These are phyloP conservation scores for Dendrocincla tyrannina DNA, from an alignment of 2,797 vertebrate genomes.

Conservation along the genomic window DNA sequence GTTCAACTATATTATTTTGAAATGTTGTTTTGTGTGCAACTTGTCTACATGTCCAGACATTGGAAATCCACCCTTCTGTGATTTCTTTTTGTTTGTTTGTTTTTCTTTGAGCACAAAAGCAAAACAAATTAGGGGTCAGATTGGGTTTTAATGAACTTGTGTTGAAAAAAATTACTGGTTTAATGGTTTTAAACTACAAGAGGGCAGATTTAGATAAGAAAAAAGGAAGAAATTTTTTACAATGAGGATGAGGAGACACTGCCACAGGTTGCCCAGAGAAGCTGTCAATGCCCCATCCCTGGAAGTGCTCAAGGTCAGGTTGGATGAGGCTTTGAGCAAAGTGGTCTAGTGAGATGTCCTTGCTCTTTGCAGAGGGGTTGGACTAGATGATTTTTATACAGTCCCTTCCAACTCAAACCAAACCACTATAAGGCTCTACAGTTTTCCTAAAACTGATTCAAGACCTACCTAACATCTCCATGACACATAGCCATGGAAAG, in stretches of 20 bases:
- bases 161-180: neutral
- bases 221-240: neutral
- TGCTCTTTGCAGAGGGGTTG: neutral
- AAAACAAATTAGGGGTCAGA: neutral
- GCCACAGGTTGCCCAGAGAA: neutral
- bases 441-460: neutral
- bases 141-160: neutral
- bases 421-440: neutral
- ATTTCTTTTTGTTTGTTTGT: neutral
- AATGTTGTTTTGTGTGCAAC: neutral
- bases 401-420: neutral
- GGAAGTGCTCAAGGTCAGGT: accelerated
- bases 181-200: neutral
- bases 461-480: neutral
- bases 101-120: neutral
- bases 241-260: neutral
- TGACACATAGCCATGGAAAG: neutral
- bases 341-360: too few relatives aligned
- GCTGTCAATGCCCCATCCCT: neutral
- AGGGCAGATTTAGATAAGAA: neutral
- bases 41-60: neutral
- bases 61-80: neutral
- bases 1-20: neutral
- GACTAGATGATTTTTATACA: neutral
- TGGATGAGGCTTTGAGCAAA: neutral